Conservation (phyloP, 2,888 invertebrate species). For the Eupithecia tripunctaria region DNA sequence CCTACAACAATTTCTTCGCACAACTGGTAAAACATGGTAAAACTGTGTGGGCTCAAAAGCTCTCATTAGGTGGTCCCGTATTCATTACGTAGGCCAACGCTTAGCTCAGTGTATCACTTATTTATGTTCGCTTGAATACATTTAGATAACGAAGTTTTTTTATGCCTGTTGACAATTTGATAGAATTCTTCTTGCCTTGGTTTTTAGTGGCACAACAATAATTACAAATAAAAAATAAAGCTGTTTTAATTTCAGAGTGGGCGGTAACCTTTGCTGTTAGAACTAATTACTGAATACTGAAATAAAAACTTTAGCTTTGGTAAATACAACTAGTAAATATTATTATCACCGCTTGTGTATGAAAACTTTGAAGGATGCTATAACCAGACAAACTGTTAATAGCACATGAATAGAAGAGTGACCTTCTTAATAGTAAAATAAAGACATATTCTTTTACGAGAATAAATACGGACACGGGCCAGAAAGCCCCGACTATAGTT, state of each 20-base stretch:
- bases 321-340: background rate
- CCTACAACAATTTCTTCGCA: constrained; percentile 12
- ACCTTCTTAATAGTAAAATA: background rate
- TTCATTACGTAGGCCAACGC: constrained; percentile 28
- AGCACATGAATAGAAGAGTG: background rate
- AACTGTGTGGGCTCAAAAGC: constrained; percentile 27
- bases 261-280: background rate
- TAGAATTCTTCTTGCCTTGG: background rate
- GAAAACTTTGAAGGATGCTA: background rate
- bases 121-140: constrained; percentile 5
- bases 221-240: background rate
- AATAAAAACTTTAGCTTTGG: background rate
- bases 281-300: background rate
- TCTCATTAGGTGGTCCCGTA: constrained; percentile 27
- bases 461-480: background rate
- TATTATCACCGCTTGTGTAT: background rate
- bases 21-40: constrained; percentile 24
- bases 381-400: background rate
- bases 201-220: background rate
- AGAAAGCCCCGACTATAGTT: constrained; percentile 1
- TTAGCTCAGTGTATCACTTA: constrained; percentile 18
- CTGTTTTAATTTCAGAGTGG: background rate
- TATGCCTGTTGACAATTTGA: background rate
- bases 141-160: constrained; percentile 3
- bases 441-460: background rate